These are phyloP conservation scores for Chrysopilus asiliformis DNA, from an alignment of 2,888 invertebrate species.

Conservation along the genomic window DNA sequence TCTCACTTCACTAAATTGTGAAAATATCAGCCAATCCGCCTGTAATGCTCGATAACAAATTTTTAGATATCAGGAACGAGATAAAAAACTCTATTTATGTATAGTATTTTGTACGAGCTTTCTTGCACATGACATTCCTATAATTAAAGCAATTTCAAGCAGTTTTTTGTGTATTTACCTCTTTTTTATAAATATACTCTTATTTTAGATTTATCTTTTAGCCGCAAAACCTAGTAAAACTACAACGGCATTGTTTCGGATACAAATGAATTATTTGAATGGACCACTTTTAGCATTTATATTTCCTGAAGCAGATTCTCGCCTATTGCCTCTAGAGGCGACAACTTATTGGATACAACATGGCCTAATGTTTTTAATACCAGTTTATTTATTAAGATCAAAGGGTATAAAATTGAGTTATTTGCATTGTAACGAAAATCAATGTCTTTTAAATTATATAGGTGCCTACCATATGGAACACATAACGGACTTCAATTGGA, in stretches of 20 bases:
- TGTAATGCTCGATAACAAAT: too few relatives aligned
- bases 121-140: too few relatives aligned
- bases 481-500: constrained; percentile 64
- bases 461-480: constrained; percentile 74
- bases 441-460: too few relatives aligned
- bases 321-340: constrained; percentile 81
- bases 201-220: constrained; percentile 69
- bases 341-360: constrained; percentile 94
- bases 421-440: too few relatives aligned
- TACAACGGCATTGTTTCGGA: constrained; percentile 71
- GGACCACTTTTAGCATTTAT: constrained; percentile 85
- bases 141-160: too few relatives aligned
- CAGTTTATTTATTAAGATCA: constrained; percentile 75
- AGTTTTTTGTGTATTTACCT: too few relatives aligned
- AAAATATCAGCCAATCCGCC: too few relatives aligned
- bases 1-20: too few relatives aligned
- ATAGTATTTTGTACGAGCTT: too few relatives aligned
- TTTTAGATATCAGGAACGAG: too few relatives aligned
- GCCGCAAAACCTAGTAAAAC: constrained; percentile 73
- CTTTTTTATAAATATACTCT: constrained; percentile 18
- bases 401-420: too few relatives aligned
- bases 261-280: constrained; percentile 86
- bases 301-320: constrained; percentile 89
- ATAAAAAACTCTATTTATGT: too few relatives aligned
- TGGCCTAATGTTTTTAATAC: constrained; percentile 86